Percentiles rank a stretch among this genome's conserved stretches.
Evolutionary conservation across 2,113 vertebrate genomes (phyloP).

Genomic region (Atlantisia rogersi): DNA sequence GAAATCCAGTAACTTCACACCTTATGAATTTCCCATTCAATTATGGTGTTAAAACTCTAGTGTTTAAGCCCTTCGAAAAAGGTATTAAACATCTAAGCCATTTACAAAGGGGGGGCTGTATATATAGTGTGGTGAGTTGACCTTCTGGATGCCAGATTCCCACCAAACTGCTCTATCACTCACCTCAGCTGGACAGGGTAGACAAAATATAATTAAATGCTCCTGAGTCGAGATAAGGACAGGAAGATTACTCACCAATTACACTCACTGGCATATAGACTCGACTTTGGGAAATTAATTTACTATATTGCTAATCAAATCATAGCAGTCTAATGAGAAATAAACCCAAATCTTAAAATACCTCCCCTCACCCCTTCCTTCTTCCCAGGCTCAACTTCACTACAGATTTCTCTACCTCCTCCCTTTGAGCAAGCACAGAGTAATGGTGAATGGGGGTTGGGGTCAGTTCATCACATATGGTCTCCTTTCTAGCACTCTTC

Average conservation of each 20-base stretch:
- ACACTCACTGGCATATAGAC: fast-evolving
- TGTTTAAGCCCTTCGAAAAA: neutral
- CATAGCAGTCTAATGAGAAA: neutral
- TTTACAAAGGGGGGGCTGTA: neutral
- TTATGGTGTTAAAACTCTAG: neutral
- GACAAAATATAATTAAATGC: neutral
- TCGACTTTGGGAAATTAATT: neutral
- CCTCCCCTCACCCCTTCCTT: fast-evolving
- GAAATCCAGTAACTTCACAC: neutral
- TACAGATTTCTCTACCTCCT: neutral
- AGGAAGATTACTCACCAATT: neutral
- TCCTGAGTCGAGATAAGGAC: neutral
- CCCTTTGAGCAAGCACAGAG: fast-evolving
- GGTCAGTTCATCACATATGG: fast-evolving
- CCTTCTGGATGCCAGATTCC: too few species aligned
- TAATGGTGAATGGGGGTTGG: fast-evolving
- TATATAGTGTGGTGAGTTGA: neutral
- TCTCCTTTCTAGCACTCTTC: neutral
- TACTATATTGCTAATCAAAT: neutral
- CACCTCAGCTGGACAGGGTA: fast-evolving
- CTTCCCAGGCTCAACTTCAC: neutral
- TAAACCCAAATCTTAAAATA: neutral
- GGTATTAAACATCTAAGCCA: neutral
- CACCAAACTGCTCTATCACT: neutral
- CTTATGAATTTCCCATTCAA: neutral